phyloP scores from a whole-genome alignment of 2,113 vertebrate genomes.

The Patagioenas fasciata region DNA sequence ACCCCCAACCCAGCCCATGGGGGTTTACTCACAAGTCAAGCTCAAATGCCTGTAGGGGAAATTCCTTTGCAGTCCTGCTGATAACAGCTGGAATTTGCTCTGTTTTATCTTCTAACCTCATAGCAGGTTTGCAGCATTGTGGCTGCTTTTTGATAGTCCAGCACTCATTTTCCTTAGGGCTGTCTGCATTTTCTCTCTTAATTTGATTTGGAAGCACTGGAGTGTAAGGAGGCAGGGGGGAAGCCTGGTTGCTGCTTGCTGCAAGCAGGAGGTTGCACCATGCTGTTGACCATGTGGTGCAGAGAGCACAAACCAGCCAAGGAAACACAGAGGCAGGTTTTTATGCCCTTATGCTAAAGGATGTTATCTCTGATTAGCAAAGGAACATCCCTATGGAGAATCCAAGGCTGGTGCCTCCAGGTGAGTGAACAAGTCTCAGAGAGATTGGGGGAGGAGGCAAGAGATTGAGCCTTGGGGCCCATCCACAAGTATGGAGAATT shows the following conservation, averaged over 20 bases:
- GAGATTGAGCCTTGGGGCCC: neutral
- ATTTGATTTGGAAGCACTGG: neutral
- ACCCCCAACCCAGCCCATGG: too few relatives aligned
- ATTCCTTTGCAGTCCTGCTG: neutral
- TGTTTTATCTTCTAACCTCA: neutral
- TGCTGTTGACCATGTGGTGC: fast-evolving
- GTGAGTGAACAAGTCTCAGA: neutral
- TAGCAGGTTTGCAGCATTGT: neutral
- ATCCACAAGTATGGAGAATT: neutral
- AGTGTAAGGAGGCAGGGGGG: neutral
- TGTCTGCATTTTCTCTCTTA: neutral
- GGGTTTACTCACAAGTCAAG: neutral
- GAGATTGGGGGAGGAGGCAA: neutral
- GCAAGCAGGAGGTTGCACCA: neutral
- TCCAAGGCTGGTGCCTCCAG: neutral
- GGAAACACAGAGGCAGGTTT: neutral
- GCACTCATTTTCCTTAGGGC: neutral
- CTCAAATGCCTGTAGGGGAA: neutral
- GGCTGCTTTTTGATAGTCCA: neutral
- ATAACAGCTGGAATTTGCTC: neutral
- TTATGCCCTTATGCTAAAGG: neutral
- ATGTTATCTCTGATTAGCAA: neutral
- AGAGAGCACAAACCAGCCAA: neutral
- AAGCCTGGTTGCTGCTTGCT: neutral
- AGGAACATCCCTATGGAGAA: neutral